phyloP scores from a whole-genome alignment of 2,888 invertebrate species.

The Dicroscelio sp. region DNA sequence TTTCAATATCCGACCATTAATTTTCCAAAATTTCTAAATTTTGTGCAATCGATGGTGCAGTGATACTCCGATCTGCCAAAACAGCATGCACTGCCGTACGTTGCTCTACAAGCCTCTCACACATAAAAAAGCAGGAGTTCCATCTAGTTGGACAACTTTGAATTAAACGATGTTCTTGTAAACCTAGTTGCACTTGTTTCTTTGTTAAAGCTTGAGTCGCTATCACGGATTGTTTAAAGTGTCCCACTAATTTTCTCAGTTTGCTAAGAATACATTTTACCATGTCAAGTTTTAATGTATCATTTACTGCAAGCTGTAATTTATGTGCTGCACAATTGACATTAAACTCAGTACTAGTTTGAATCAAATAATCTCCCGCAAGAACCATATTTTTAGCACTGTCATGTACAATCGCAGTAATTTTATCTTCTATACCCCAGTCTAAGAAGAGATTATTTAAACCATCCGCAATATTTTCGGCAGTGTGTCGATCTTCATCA shows the following conservation, averaged over 20 bases:
- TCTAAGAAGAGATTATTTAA: conserved; percentile 14
- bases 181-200: conserved; percentile 19
- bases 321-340: conserved; percentile 47
- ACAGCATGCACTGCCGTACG: neutral
- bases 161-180: neutral
- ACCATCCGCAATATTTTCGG: conserved; percentile 31
- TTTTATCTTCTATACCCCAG: conserved; percentile 38
- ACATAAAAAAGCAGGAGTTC: conserved; percentile 28
- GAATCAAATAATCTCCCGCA: neutral
- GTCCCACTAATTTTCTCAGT: conserved; percentile 25
- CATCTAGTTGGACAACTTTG: conserved; percentile 40
- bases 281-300: neutral
- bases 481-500: conserved; percentile 32
- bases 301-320: conserved; percentile 24
- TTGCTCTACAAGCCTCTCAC: conserved; percentile 19
- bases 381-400: conserved; percentile 13
- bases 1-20: conserved; percentile 13
- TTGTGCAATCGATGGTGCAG: neutral
- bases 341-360: neutral
- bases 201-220: neutral
- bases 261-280: neutral
- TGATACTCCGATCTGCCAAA: conserved; percentile 5
- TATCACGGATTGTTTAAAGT: conserved; percentile 38
- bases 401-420: conserved; percentile 33
- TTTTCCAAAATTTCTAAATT: neutral